Conservation (phyloP, 2,888 invertebrate species). For the Seira ritae region DNA sequence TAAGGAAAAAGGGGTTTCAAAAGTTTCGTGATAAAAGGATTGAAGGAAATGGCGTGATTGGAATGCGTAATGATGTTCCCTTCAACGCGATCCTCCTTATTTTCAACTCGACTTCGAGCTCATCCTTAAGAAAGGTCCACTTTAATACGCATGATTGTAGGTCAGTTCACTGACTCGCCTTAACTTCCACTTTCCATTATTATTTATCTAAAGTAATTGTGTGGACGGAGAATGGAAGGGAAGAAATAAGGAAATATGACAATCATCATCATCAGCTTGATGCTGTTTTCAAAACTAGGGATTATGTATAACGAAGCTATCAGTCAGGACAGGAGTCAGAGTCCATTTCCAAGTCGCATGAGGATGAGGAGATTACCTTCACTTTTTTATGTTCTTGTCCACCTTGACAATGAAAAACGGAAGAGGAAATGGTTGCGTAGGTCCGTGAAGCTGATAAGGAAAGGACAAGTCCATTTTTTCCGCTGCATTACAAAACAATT, state of each 20-base stretch:
- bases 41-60: conserved; percentile 22
- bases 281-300: background rate
- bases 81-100: conserved; percentile 21
- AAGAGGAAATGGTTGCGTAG: conserved; percentile 40
- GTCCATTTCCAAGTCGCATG: background rate
- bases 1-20: background rate
- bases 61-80: background rate
- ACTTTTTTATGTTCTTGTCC: conserved; percentile 34
- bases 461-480: conserved; percentile 31
- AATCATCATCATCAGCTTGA: background rate
- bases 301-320: background rate
- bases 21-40: conserved; percentile 3
- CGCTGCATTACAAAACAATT: conserved; percentile 3
- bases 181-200: background rate
- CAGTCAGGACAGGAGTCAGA: background rate
- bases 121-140: conserved; percentile 19
- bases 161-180: conserved; percentile 24
- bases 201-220: conserved; percentile 3
- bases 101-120: background rate
- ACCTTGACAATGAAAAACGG: conserved; percentile 53
- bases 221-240: background rate
- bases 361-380: background rate
- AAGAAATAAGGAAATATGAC: background rate
- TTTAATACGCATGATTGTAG: conserved; percentile 31
- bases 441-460: conserved; percentile 30